phyloP scores from a whole-genome alignment of 2,888 invertebrate genomes.

The Stenolophus ochropezus region DNA sequence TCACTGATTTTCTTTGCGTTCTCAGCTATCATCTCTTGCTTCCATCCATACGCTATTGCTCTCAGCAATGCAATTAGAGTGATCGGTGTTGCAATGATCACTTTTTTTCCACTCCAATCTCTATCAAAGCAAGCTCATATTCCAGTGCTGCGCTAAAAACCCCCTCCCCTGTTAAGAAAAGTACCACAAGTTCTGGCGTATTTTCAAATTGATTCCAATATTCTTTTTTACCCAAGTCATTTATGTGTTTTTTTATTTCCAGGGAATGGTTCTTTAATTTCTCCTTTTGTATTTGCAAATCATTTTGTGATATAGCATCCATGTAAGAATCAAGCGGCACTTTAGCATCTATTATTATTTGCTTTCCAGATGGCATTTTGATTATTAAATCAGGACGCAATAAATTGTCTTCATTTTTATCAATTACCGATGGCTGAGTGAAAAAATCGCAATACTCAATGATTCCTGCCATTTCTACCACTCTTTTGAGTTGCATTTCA shows the following conservation, averaged over 20 bases:
- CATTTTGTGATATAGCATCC: constrained; percentile 7
- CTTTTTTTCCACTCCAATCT: constrained; percentile 3
- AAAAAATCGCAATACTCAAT: constrained; percentile 13
- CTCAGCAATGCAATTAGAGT: background rate
- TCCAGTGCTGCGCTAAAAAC: constrained; percentile 10
- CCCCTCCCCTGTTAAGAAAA: constrained; percentile 7
- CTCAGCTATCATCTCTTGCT: constrained; percentile 8
- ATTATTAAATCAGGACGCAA: constrained; percentile 10
- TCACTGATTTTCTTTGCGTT: constrained; percentile 2
- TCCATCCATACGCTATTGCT: background rate
- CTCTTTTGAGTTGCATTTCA: constrained; percentile 10
- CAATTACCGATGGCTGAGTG: background rate
- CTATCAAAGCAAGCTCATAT: constrained; percentile 3
- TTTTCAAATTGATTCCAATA: constrained; percentile 10
- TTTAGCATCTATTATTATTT: constrained; percentile 13
- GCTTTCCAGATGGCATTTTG: constrained; percentile 6
- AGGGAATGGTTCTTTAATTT: constrained; percentile 6
- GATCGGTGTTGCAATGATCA: constrained; percentile 6
- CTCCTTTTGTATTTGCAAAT: constrained; percentile 3
- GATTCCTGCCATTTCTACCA: constrained; percentile 5
- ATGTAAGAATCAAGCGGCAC: constrained; percentile 1
- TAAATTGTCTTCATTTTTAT: constrained; percentile 2
- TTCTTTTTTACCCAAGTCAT: background rate
- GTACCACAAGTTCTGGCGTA: constrained; percentile 10
- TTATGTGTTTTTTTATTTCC: constrained; percentile 5